phyloP scores from a whole-genome alignment of 1,140 invertebrate genomes.

The Drosophila busckii region DNA sequence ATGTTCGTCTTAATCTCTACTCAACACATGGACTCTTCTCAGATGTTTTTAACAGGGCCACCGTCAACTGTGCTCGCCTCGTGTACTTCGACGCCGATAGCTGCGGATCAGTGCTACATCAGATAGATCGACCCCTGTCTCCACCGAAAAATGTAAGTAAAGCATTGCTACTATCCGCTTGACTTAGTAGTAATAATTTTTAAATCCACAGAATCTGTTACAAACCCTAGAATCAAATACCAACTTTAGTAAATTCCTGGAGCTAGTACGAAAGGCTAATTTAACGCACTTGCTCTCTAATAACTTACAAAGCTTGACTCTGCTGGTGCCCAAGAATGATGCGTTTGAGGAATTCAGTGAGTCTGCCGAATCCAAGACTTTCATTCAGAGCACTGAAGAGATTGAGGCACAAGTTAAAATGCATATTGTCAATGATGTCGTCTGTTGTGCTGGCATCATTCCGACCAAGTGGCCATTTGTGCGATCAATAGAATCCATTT shows the following conservation, averaged over 20 bases:
- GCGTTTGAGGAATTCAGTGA: constrained; percentile 80
- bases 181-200: no score
- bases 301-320: constrained; percentile 78
- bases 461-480: constrained; percentile 81
- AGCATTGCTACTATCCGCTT: no score
- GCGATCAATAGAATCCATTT: constrained; percentile 79
- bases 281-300: constrained; percentile 64
- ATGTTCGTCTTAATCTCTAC: constrained; percentile 82
- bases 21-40: constrained; percentile 80
- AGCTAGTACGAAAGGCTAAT: constrained; percentile 68
- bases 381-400: constrained; percentile 37
- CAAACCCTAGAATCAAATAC: constrained; percentile 65
- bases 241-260: constrained; percentile 74
- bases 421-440: constrained; percentile 79
- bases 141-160: constrained; percentile 80
- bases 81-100: constrained; percentile 82
- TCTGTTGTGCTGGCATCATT: constrained; percentile 83
- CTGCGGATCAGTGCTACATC: constrained; percentile 83
- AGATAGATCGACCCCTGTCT: constrained; percentile 81
- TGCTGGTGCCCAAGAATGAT: constrained; percentile 84
- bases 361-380: constrained; percentile 50
- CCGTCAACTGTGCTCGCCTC: constrained; percentile 83
- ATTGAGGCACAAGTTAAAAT: constrained; percentile 63
- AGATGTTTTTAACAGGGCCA: constrained; percentile 80
- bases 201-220: constrained; percentile 60